phyloP scores from a whole-genome alignment of 2,888 invertebrate species.

The Panorpa germanica region DNA sequence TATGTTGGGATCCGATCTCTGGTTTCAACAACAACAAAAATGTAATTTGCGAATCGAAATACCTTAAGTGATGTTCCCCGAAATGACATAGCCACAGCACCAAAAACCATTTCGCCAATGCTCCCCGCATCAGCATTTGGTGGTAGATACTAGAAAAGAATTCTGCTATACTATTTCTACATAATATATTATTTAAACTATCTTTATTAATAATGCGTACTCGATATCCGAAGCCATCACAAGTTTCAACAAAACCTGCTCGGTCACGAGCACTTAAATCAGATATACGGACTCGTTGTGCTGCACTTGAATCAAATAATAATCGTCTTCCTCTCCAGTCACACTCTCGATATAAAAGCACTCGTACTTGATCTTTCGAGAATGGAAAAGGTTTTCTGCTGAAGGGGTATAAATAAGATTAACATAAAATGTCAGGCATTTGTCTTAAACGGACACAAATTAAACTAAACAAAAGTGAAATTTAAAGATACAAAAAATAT shows the following conservation, averaged over 20 bases:
- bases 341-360: constrained; percentile 72
- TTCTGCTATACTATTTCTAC: neutral
- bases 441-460: too few relatives aligned
- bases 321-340: constrained; percentile 64
- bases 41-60: too few relatives aligned
- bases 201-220: constrained; percentile 25
- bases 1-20: constrained; percentile 33
- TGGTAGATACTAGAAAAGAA: constrained; percentile 36
- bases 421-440: too few relatives aligned
- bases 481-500: too few relatives aligned
- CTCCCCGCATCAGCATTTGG: constrained; percentile 47
- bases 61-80: constrained; percentile 76
- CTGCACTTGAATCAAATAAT: constrained; percentile 63
- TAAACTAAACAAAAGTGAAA: too few relatives aligned
- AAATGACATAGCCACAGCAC: constrained; percentile 76
- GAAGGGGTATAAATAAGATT: constrained; percentile 14
- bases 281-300: constrained; percentile 34
- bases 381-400: constrained; percentile 38
- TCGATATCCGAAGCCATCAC: constrained; percentile 42
- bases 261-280: constrained; percentile 13
- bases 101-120: constrained; percentile 85
- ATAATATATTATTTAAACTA: neutral
- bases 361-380: constrained; percentile 53
- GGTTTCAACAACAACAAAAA: too few relatives aligned
- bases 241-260: constrained; percentile 34